Evolutionary conservation across 2,888 invertebrate genomes (phyloP).

Genomic region (Rugalucina vietnamica): DNA sequence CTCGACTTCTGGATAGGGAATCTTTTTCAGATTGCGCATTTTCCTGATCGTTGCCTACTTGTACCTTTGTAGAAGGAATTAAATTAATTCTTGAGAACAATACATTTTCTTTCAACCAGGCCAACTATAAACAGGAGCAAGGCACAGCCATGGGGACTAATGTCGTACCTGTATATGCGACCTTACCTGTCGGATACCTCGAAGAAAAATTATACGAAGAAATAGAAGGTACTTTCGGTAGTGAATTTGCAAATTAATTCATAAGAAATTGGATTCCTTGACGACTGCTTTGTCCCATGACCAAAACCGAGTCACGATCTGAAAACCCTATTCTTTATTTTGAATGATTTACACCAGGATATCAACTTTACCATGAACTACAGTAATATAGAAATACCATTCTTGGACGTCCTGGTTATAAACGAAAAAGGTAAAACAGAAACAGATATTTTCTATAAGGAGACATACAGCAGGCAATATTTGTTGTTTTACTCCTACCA

Average conservation of each 20-base stretch:
- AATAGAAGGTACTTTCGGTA: background rate
- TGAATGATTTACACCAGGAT: background rate
- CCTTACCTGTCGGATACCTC: background rate
- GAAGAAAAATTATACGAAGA: background rate
- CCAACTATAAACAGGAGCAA: background rate
- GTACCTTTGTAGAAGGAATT: background rate
- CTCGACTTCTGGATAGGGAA: no score
- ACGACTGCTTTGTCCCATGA: background rate
- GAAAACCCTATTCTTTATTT: background rate
- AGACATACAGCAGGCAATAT: background rate
- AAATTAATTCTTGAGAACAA: background rate
- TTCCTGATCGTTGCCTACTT: no score
- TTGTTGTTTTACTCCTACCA: background rate
- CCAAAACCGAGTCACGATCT: no score
- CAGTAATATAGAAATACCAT: background rate
- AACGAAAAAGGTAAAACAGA: background rate
- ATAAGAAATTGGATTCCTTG: background rate
- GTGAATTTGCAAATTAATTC: background rate
- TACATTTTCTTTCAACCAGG: background rate
- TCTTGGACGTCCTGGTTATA: background rate
- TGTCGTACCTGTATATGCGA: background rate
- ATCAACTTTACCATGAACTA: background rate
- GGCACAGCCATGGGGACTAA: background rate
- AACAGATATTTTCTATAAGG: background rate
- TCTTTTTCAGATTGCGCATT: no score